Evolutionary conservation across 1,140 invertebrate genomes (phyloP).

Genomic region (Piezodorus guildinii): DNA sequence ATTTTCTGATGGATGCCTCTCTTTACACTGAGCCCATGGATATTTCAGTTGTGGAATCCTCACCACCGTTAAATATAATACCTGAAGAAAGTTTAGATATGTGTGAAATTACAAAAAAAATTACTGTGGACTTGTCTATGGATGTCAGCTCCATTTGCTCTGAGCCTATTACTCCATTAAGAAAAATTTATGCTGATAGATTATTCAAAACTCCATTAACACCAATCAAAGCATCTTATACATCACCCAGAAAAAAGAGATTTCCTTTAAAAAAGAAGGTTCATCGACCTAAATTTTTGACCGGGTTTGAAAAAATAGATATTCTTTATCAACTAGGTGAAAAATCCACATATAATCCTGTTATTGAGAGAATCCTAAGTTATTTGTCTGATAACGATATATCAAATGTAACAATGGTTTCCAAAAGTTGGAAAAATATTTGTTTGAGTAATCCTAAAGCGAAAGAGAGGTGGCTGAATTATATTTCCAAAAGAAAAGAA

Average conservation of each 20-base stretch:
- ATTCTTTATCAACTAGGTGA: conserved; percentile 27
- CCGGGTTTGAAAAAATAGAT: conserved; percentile 27
- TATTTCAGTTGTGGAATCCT: neutral
- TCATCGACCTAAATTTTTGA: neutral
- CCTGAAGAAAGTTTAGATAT: conserved; percentile 2
- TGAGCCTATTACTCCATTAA: neutral
- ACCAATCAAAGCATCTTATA: neutral
- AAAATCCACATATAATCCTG: conserved; percentile 18
- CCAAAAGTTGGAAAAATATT: conserved; percentile 29
- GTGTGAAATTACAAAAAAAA: neutral
- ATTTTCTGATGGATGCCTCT: conserved; percentile 21
- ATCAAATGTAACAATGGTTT: conserved; percentile 27
- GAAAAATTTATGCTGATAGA: neutral
- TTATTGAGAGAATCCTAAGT: conserved; percentile 27
- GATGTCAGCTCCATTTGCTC: neutral
- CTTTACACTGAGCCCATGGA: conserved; percentile 21
- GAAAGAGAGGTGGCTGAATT: conserved; percentile 21
- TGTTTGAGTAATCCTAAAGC: conserved; percentile 21
- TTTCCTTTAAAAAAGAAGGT: neutral
- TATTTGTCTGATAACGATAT: conserved; percentile 29
- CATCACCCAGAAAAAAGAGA: neutral
- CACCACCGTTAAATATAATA: neutral
- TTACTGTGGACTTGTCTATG: neutral
- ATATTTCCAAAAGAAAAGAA: conserved; percentile 20
- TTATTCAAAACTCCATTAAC: neutral